Conservation (phyloP, 2,113 vertebrate genomes). For the Apus apus region DNA sequence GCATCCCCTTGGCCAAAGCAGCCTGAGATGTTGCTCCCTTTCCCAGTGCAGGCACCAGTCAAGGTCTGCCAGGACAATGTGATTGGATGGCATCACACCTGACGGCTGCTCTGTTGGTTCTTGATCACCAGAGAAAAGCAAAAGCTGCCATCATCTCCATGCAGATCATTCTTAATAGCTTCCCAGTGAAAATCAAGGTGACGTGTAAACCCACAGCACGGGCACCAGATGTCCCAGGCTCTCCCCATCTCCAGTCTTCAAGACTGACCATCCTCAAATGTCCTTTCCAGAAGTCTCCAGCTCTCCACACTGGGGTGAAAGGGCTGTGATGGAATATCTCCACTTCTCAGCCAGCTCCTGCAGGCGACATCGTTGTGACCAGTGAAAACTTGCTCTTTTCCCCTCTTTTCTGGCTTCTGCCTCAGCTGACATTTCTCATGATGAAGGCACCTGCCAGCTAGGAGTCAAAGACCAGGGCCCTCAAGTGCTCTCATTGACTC, state of each 20-base stretch:
- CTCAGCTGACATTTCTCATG: not conserved
- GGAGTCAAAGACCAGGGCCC: not conserved
- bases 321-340: not conserved
- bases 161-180: not conserved
- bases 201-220: not conserved
- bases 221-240: not conserved
- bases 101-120: rapidly evolving
- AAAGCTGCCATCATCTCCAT: not conserved
- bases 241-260: not conserved
- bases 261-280: not conserved
- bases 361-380: rapidly evolving
- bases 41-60: not conserved
- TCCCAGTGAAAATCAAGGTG: not conserved
- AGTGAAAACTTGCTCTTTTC: not conserved
- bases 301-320: not conserved
- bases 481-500: not conserved
- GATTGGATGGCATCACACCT: not conserved
- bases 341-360: not conserved
- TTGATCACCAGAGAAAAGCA: not conserved
- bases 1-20: not conserved
- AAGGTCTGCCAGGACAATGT: not conserved
- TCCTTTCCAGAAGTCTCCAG: not conserved
- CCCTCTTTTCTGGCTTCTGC: not conserved
- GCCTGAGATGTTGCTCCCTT: not conserved
- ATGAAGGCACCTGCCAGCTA: constrained; percentile 16